A percentile compares a stretch with the other conserved stretches of the same genome.
Evolutionary conservation across 2,888 invertebrate genomes (phyloP).

Genomic region (Celastrina argiolus): DNA sequence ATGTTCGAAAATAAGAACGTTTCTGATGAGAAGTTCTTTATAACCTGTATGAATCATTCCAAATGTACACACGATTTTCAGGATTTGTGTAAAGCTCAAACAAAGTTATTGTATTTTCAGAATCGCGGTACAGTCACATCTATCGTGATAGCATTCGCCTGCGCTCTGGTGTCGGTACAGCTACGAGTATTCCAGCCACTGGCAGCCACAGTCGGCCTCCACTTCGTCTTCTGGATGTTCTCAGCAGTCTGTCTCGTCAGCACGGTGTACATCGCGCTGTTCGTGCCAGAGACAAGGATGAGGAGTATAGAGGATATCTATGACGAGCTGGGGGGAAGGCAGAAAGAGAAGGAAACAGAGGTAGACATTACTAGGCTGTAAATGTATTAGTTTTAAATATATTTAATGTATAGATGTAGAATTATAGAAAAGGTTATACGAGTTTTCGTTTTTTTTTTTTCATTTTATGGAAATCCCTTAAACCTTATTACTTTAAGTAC

Average conservation of each 20-base stretch:
- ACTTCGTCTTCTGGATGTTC: constrained; percentile 63
- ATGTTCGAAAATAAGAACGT: no score
- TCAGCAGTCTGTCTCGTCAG: constrained; percentile 59
- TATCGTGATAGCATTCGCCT: constrained; percentile 63
- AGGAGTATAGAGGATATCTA: constrained; percentile 63
- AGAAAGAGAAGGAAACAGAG: constrained; percentile 50
- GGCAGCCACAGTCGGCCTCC: constrained; percentile 50
- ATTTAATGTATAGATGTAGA: constrained; percentile 13
- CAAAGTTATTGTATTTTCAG: constrained; percentile 38
- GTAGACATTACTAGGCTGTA: constrained; percentile 59
- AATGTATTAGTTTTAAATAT: constrained; percentile 27
- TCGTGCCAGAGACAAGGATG: constrained; percentile 64
- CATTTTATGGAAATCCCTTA: background rate
- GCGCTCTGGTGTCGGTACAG: constrained; percentile 59
- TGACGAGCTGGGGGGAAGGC: constrained; percentile 55
- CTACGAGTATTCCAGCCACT: constrained; percentile 65
- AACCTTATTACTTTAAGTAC: no score
- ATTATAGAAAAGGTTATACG: constrained; percentile 1
- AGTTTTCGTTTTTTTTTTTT: background rate
- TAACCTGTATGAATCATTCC: no score
- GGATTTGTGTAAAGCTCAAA: background rate
- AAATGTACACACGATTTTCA: no score
- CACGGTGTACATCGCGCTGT: constrained; percentile 56
- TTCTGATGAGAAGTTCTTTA: no score
- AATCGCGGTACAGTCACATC: constrained; percentile 67